Evolutionary conservation across 37 sponge, comb jelly and placozoan species (phyloP).

Genomic region (Theonella swinhoei): DNA sequence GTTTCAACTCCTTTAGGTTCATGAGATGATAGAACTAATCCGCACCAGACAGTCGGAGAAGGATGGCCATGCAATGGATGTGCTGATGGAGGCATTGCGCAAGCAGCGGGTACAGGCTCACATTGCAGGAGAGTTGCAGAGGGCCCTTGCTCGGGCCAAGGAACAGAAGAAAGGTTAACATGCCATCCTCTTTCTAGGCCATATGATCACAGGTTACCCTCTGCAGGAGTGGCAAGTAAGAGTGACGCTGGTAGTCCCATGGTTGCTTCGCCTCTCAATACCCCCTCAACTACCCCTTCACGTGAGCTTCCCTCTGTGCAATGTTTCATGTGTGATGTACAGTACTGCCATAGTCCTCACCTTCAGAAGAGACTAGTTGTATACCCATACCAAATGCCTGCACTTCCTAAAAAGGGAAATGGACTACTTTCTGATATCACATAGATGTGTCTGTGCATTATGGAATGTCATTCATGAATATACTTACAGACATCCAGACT

Average conservation of each 20-base stretch:
- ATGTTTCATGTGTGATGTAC: too few relatives aligned
- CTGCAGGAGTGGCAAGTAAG: not conserved
- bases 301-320: too few relatives aligned
- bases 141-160: conserved; percentile 24
- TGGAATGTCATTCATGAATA: too few relatives aligned
- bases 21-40: conserved; percentile 14
- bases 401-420: too few relatives aligned
- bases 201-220: not conserved
- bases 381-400: too few relatives aligned
- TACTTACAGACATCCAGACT: not conserved
- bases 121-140: conserved; percentile 44
- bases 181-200: not conserved
- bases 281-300: not conserved
- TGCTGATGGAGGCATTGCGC: conserved; percentile 54
- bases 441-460: too few relatives aligned
- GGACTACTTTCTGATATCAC: too few relatives aligned
- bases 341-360: too few relatives aligned
- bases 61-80: conserved; percentile 45
- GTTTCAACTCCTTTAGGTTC: too few relatives aligned
- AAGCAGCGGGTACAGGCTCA: conserved; percentile 66
- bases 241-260: not conserved
- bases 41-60: not conserved
- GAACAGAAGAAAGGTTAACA: not conserved
- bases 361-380: too few relatives aligned
- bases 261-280: not conserved